Base-by-base conservation (phyloP, 2,797 vertebrate species). In the Ptychobarbus kaznakovi region DNA sequence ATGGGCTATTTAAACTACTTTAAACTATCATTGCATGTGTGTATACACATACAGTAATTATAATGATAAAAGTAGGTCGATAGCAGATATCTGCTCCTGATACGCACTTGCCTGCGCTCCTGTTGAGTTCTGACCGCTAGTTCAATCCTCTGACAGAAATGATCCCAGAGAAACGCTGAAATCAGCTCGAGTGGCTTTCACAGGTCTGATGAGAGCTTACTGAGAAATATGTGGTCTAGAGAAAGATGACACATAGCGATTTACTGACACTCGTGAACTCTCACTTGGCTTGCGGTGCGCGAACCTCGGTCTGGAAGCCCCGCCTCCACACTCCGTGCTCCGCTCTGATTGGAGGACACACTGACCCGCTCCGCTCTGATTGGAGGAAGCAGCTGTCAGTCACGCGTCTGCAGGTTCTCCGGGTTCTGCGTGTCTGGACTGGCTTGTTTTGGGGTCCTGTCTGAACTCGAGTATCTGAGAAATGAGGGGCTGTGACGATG, bases 101-200 rank as follows among this genome's bases (percentile, higher is more conserved):
- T 32, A 65, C 11, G 40, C 77, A 80, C 79, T 68, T 68, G 63
- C 79, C 79, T 80, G 40, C 40, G 58, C 42, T 6, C 35, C 68
- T 70, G 20, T 1, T 28, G 5, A 25, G 20, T 44, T 78, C 11
- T 32, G n/a, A 32, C 58, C 40, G 42, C 40, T 35, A 42, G 16
- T 16, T 68, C 42, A 79, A 12, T 61, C 40, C 78, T 49, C 63
- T 22, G 44, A 3, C 20, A 7, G 0, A 6, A 38, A 2, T n/a
- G 1, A 79, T 13, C 16, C 58, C 22, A 10, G 40, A 65, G 77
- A 32, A 68, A n/a, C 2, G 4, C 18, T n/a, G 58, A 13, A 44
- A 28, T 38, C 0, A 10, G 9, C 70, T 28, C 35, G 1, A 16
- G 66, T 1, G 4, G 9, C 6, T 22, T 44, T 72, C 40, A 72